Evolutionary conservation across 2,888 invertebrate species (phyloP), one percentile per base, ranked within the genome.

Genomic region (Epistrophe grossulariae): DNA sequence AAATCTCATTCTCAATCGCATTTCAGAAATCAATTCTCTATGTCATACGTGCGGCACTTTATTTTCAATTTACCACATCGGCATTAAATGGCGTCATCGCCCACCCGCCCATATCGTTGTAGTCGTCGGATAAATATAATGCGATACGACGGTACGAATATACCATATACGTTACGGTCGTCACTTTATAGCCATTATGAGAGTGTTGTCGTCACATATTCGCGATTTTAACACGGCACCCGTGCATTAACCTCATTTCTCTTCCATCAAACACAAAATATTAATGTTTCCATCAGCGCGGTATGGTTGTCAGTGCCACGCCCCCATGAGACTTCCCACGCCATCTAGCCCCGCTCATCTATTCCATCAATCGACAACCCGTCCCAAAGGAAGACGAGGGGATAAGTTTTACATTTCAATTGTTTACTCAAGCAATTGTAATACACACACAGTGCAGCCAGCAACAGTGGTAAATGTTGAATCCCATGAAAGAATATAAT

Each of bases 351-450:
- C 24, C 35, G 2, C 17, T 2, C 24, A 24, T 13, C 11, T 19
- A 50, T 9, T 4, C n/a, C 38, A 24, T 24, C 24, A 1, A 40
- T 40, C 19, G 15, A 19, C 50, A 13, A n/a, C 13, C 19, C 17
- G 55, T 55, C 35, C 57, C 62, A 35, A 8, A 17, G 64, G 60
- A 72, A 59, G 48, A 59, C 38, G 52, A 15, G 19, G 10, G 48
- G 79, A 68, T 9, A 72, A 87, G 79, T 79, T 83, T 83, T 79
- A 83, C 87, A 87, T 87, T 87, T 82, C 87, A 87, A 87, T 87
- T 87, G 85, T 87, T 87, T 87, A 83, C 83, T 79, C 87, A 87
- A 87, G 82, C 85, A 87, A 79, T 87, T 82, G 85, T 87, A 60
- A 81, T 50, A 79, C 64, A 76, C 64, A 76, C 66, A 79, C 70